Percentiles rank a stretch among this genome's conserved stretches.
These are phyloP conservation scores for Channa striata DNA, from an alignment of 2,797 vertebrate genomes.

Conservation along the genomic window DNA sequence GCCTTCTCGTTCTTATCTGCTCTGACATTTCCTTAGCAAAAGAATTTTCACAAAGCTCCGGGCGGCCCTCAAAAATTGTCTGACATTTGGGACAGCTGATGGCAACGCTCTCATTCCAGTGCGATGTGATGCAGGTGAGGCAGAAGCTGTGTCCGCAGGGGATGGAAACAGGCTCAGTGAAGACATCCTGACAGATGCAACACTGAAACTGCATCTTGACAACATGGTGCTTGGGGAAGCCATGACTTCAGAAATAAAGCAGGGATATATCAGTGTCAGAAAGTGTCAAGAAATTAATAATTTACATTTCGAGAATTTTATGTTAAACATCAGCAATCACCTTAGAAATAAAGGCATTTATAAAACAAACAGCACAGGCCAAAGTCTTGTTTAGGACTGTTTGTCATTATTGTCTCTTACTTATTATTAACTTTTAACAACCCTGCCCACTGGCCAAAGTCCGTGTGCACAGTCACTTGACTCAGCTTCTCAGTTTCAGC, in stretches of 20 bases:
- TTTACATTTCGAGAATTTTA: slow-evolving; percentile 16
- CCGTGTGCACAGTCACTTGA: slow-evolving; percentile 36
- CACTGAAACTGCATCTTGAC: slow-evolving; percentile 80
- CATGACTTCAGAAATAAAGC: slow-evolving; percentile 48
- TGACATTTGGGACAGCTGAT: slow-evolving; percentile 77
- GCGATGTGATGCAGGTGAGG: slow-evolving; percentile 70
- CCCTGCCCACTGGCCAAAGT: slow-evolving; percentile 59
- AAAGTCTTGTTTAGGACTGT: neutral
- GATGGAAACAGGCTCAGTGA: slow-evolving; percentile 79
- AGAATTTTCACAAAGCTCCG: slow-evolving; percentile 76
- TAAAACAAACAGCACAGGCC: neutral
- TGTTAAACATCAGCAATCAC: neutral
- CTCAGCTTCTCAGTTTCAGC: neutral
- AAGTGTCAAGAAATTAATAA: slow-evolving; percentile 23
- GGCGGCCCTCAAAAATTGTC: slow-evolving; percentile 55
- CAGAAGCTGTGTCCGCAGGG: slow-evolving; percentile 85
- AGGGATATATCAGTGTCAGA: slow-evolving; percentile 2
- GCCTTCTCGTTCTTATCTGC: slow-evolving; percentile 63
- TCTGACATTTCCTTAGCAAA: slow-evolving; percentile 80
- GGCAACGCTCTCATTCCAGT: slow-evolving; percentile 57
- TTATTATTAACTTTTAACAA: slow-evolving; percentile 34
- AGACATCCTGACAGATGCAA: slow-evolving; percentile 76
- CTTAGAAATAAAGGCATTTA: neutral
- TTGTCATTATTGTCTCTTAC: neutral
- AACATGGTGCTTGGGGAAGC: slow-evolving; percentile 37